Evolutionary conservation across 2,888 invertebrate species (phyloP), one percentile per base, ranked within the genome.

Genomic region (Stenodera caucasica): DNA sequence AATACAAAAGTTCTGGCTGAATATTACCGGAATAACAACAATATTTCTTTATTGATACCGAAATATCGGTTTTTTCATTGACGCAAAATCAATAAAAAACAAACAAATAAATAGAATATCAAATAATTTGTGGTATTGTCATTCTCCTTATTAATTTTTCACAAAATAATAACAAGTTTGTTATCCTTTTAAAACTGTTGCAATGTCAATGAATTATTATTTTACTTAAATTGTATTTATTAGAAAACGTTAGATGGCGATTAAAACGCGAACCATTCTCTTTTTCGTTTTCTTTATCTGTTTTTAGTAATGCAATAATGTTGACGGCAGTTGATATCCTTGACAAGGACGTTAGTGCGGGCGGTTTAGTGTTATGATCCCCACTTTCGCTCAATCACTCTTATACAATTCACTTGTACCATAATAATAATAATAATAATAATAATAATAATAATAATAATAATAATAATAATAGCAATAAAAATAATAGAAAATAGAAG

Each of bases 291-390:
- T 23, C 21, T 45, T 2, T 45, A 5, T 4, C 21, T 45, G 21
- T 45, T 21, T 45, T 23, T 45, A 4, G 12, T 26, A 4, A n/a
- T 33, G 1, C n/a, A n/a, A 12, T 23, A 14, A 37, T 45, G 49
- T 49, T 57, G 56, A 66, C 63, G 71, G 70, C 69, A 72, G 73
- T 73, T 72, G 75, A 72, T 75, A 73, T 73, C 77, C 77, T 77
- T 77, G 75, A 74, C 75, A 77, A 76, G 77, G 75, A 72, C 75
- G 75, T 71, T 71, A 66, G 74, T 73, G 74, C 72, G 76, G 76
- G 74, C 74, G 74, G 67, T 69, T 63, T 63, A 59, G 56, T 57
- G 53, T 60, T 58, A 56, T 23, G 45, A 62, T 58, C 57, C 62
- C 66, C 60, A 64, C 65, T 65, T 61, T 64, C 45, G 40, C 49